Conservation (phyloP, 2,113 vertebrate species). For the Pomatostomus ruficeps region DNA sequence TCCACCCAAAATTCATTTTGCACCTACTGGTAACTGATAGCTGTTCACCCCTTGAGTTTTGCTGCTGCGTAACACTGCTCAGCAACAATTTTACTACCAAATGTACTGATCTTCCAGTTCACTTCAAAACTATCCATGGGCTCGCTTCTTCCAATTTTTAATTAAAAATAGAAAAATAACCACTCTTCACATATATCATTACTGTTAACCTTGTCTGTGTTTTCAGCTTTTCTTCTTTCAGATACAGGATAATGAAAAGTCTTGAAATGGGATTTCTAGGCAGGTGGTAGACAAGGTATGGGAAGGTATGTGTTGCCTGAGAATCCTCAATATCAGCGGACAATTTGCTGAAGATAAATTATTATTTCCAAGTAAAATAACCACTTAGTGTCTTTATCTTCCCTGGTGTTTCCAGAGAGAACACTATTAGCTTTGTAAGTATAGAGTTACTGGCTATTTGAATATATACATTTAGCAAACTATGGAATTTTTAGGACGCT, state of each 20-base stretch:
- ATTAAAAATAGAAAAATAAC: neutral
- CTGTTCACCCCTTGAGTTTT: neutral
- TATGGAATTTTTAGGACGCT: neutral
- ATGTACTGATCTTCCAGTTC: neutral
- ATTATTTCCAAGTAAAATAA: neutral
- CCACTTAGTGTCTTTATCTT: neutral
- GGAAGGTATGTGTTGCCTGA: neutral
- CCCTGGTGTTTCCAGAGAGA: neutral
- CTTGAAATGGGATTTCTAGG: neutral
- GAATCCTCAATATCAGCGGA: neutral
- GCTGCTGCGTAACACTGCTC: neutral
- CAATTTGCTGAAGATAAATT: neutral
- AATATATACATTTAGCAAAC: neutral
- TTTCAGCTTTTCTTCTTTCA: neutral
- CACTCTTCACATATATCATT: neutral
- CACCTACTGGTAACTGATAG: neutral
- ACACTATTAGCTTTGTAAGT: neutral
- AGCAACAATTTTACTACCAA: neutral
- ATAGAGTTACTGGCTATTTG: neutral
- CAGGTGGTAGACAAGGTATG: neutral
- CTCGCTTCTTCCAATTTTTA: neutral
- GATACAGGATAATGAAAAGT: rapidly evolving
- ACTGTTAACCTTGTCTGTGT: neutral
- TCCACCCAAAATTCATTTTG: neutral
- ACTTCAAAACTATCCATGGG: neutral